Base-by-base conservation (phyloP, 2,797 vertebrate genomes). In the Tauraco hartlaubi region DNA sequence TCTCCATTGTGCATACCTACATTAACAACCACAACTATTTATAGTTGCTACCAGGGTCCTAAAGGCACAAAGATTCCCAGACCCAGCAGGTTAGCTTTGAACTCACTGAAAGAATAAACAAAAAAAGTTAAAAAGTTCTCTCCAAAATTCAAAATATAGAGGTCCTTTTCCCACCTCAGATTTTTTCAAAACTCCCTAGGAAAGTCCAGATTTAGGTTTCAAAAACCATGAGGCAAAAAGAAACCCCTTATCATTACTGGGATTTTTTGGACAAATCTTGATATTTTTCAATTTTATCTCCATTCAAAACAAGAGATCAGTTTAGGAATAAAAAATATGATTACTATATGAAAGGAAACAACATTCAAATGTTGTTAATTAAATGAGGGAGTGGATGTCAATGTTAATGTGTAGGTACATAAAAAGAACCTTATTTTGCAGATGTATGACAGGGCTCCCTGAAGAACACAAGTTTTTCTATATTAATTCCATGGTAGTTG, bases 401-500 rank as follows among this genome's bases (percentile, higher is more conserved):
- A 62, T 94, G 94, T 83, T 95, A 96, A 96, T 97, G 88, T 94
- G 87, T 83, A 97, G 76, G 78, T 96, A 84, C 81, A 94, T 96
- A 91, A 93, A 97, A 96, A 91, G 94, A 95, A 95, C 68, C 77
- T 94, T 97, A 95, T 91, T 97, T 95, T 94, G 41, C 78, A 92
- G 81, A 90, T 94, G 79, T 93, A 81, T 96, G 72, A 91, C 88
- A 93, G 89, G 88, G 37, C 54, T 95, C 84, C 94, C 91, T 77
- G 76, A 96, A 95, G 85, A 91, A 86, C 85, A 82, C 68, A 85
- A 59, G 72, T 95, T 96, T 97, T 88, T 94, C 67, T 96, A 68
- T 91, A 96, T 97, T 95, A 96, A 94, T 96, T 82, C 83, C 85
- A 72, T 93, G 84, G 80, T 97, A 97, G 96, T 97, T 97, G 94